These are phyloP conservation scores for Stenodema calcarata DNA, from an alignment of 2,888 invertebrate species.

Conservation along the genomic window DNA sequence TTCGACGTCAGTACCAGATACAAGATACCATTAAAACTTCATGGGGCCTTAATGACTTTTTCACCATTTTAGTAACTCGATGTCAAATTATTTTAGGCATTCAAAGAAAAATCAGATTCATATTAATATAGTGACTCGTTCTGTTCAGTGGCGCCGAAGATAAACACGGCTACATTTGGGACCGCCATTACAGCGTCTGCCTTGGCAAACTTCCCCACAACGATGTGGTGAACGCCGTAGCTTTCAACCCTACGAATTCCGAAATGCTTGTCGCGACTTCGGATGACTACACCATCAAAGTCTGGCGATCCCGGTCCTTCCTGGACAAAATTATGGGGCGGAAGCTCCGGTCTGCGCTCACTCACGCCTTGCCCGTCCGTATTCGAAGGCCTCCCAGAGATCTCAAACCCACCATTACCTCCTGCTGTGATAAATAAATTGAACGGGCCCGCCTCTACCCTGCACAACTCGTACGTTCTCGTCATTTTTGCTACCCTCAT, in stretches of 20 bases:
- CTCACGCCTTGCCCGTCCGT: slow-evolving; percentile 21
- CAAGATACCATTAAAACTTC: too few species aligned
- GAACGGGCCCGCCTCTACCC: background rate
- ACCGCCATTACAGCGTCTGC: slow-evolving; percentile 80
- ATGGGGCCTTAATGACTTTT: too few species aligned
- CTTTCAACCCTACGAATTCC: slow-evolving; percentile 80
- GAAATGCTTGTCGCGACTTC: slow-evolving; percentile 84
- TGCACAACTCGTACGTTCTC: background rate
- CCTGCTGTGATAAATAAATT: background rate
- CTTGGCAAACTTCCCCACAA: slow-evolving; percentile 76
- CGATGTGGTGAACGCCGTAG: slow-evolving; percentile 85
- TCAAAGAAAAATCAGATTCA: too few species aligned
- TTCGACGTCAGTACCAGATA: too few species aligned
- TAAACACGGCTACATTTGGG: slow-evolving; percentile 83
- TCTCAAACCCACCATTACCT: background rate
- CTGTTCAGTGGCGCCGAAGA: slow-evolving; percentile 78
- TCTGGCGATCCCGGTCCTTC: slow-evolving; percentile 56
- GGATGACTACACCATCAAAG: slow-evolving; percentile 79
- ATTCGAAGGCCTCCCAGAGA: background rate
- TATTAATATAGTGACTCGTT: too few species aligned
- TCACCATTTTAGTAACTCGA: too few species aligned
- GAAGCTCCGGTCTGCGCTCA: background rate
- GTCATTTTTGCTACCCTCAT: background rate
- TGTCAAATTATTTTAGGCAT: too few species aligned
- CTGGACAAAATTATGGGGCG: slow-evolving; percentile 36